phyloP scores from a whole-genome alignment of 1,140 invertebrate genomes.

The Lepidurus apus region DNA sequence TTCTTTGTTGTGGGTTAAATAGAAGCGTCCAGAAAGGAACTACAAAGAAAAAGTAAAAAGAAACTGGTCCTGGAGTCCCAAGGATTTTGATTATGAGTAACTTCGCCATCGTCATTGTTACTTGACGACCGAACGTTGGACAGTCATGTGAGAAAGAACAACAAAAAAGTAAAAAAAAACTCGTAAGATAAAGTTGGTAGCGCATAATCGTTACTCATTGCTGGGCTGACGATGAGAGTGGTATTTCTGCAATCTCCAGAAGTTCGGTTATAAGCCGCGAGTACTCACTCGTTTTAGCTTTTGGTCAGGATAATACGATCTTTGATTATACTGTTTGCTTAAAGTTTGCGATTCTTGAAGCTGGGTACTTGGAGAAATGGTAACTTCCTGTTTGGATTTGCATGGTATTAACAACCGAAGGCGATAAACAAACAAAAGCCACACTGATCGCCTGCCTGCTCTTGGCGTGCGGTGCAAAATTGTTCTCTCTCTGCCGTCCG shows the following conservation, averaged over 20 bases:
- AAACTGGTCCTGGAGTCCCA: no score
- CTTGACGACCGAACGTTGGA: no score
- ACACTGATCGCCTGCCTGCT: not conserved
- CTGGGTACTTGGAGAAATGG: not conserved
- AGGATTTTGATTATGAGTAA: no score
- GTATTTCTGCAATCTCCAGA: no score
- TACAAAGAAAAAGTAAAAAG: not conserved
- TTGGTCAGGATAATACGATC: no score
- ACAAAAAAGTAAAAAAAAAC: not conserved
- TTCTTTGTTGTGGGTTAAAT: conserved; percentile 15
- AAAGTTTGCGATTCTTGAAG: no score
- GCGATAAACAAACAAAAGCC: conserved; percentile 3
- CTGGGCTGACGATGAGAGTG: no score
- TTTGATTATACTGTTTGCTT: no score
- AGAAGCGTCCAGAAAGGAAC: not conserved
- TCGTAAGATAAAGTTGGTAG: not conserved
- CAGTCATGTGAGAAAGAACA: not conserved
- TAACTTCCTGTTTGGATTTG: conserved; percentile 19
- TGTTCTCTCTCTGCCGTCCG: not conserved
- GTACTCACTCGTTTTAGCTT: no score
- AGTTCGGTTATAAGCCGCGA: no score
- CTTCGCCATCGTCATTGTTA: no score
- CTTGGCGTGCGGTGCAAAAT: not conserved
- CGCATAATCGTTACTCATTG: no score
- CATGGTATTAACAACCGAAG: conserved; percentile 11